Percentiles rank a stretch among this genome's conserved stretches.
Conservation (phyloP, 2,888 invertebrate genomes). For the Eristalis intricaria region DNA sequence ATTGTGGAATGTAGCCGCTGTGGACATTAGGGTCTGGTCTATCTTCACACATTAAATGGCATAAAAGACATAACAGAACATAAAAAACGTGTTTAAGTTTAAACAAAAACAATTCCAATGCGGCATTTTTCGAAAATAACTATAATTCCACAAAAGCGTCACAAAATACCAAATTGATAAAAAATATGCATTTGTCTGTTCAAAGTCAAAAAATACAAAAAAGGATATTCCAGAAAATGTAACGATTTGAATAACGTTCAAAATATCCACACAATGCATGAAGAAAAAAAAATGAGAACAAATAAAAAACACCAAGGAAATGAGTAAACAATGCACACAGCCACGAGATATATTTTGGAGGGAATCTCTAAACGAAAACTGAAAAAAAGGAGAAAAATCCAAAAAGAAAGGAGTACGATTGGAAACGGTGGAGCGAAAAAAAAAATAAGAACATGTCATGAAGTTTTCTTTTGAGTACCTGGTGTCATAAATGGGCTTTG, state of each 20-base stretch:
- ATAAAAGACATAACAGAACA: too few species aligned
- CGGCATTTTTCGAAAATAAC: too few species aligned
- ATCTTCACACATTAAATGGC: too few species aligned
- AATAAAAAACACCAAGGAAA: slow-evolving; percentile 33
- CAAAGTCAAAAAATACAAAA: not conserved
- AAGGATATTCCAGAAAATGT: not conserved
- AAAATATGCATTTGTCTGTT: too few species aligned
- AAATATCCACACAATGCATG: not conserved
- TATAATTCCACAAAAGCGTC: too few species aligned
- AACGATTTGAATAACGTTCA: not conserved
- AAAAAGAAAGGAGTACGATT: not conserved
- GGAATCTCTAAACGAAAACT: not conserved
- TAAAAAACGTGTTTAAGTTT: not conserved
- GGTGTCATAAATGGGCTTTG: slow-evolving; percentile 76
- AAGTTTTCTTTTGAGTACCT: slow-evolving; percentile 73
- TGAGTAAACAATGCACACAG: slow-evolving; percentile 54
- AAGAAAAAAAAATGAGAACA: slow-evolving; percentile 11
- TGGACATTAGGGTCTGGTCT: too few species aligned
- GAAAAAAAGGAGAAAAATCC: slow-evolving; percentile 1
- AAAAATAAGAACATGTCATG: slow-evolving; percentile 23
- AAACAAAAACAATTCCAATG: too few species aligned
- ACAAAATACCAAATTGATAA: too few species aligned
- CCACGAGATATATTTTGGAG: slow-evolving; percentile 22
- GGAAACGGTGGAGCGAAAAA: slow-evolving; percentile 1
- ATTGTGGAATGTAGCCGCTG: not conserved